Conservation (phyloP, 2,797 vertebrate genomes). For the Rhadinocentrus ornatus region DNA sequence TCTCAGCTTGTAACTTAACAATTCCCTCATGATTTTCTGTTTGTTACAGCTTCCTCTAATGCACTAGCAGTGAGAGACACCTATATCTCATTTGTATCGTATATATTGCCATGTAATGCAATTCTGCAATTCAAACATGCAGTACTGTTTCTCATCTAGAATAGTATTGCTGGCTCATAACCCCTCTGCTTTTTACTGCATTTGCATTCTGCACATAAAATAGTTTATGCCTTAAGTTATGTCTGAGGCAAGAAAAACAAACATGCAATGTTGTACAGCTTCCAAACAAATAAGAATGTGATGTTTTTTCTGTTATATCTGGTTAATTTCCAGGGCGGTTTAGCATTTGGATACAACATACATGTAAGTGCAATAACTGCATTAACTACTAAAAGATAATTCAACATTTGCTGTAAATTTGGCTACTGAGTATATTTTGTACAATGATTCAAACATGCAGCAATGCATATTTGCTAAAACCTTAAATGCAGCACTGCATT, state of each 20-base stretch:
- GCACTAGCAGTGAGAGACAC: not conserved
- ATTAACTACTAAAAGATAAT: not conserved
- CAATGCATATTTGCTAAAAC: no score
- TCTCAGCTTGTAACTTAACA: conserved; percentile 21
- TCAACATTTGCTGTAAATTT: not conserved
- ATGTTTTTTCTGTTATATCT: not conserved
- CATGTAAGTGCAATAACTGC: not conserved
- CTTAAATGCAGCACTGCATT: no score
- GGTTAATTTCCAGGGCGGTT: not conserved
- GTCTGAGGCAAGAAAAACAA: not conserved
- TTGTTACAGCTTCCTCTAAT: not conserved
- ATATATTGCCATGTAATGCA: not conserved
- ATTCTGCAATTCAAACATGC: conserved; percentile 4
- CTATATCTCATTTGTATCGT: not conserved
- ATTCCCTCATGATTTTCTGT: conserved; percentile 5
- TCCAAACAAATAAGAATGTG: not conserved
- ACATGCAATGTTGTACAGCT: not conserved
- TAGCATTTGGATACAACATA: not conserved
- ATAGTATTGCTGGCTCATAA: not conserved
- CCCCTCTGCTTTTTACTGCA: conserved; percentile 5
- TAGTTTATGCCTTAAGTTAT: not conserved
- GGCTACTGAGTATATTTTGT: not conserved
- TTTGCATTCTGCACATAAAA: conserved; percentile 22
- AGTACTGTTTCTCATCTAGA: not conserved
- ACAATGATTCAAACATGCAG: not conserved